A percentile compares a stretch with the other conserved stretches of the same genome.
Evolutionary conservation across 1,140 invertebrate species (phyloP).

Genomic region (Caenorhabditis latens): DNA sequence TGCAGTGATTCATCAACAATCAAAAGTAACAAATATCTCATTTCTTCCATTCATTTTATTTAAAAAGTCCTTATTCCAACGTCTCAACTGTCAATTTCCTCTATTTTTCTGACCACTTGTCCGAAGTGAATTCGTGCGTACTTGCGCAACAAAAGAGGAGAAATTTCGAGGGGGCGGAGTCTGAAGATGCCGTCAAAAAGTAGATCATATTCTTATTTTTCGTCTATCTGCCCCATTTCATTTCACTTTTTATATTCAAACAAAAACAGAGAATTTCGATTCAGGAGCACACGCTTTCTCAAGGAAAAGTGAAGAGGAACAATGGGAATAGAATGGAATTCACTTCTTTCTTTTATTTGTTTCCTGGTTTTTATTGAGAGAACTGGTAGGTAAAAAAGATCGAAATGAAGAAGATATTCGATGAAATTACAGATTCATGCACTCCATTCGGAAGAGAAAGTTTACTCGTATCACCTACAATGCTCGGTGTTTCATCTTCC

Average conservation of each 20-base stretch:
- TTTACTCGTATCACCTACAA: constrained; percentile 17
- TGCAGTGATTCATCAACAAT: neutral
- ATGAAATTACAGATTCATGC: constrained; percentile 27
- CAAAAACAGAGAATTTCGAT: neutral
- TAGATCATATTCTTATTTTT: constrained; percentile 35
- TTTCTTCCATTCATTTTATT: neutral
- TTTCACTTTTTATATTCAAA: constrained; percentile 1
- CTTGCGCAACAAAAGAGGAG: constrained; percentile 48
- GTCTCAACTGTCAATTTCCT: constrained; percentile 39
- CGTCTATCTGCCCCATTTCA: neutral
- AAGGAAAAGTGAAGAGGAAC: neutral
- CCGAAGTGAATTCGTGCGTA: constrained; percentile 37
- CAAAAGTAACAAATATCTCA: constrained; percentile 5
- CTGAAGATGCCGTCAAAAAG: constrained; percentile 36
- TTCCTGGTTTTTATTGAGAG: neutral
- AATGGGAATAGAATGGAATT: neutral
- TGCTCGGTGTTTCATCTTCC: constrained; percentile 38
- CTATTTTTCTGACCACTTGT: constrained; percentile 26
- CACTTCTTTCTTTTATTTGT: neutral
- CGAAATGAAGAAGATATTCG: neutral
- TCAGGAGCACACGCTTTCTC: neutral
- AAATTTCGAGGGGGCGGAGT: neutral
- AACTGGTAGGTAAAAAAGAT: neutral
- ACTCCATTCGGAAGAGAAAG: constrained; percentile 55
- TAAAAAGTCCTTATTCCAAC: neutral